Conservation (phyloP, 2,797 vertebrate species). For the Chelon auratus region DNA sequence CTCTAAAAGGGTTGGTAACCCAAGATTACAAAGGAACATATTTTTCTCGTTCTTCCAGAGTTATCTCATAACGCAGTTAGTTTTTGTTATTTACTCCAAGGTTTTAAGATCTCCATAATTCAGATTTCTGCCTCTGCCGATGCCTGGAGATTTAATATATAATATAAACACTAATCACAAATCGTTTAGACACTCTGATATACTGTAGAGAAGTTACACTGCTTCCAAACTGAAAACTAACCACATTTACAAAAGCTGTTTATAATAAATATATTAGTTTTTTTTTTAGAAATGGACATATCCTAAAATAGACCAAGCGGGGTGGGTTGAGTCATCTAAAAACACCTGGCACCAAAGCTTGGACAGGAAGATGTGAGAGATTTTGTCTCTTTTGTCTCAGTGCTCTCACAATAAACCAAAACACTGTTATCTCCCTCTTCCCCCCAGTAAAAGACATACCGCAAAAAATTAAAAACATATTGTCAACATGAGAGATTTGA, state of each 20-base stretch:
- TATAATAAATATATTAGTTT: too few relatives aligned
- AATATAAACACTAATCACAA: background rate
- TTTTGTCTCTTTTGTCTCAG: background rate
- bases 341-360: background rate
- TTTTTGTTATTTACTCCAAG: background rate
- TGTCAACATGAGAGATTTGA: background rate
- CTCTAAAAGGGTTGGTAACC: conserved; percentile 9
- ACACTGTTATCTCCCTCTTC: background rate
- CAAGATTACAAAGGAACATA: conserved; percentile 10
- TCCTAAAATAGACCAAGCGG: background rate
- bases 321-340: background rate
- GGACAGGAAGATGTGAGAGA: background rate
- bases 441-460: background rate
- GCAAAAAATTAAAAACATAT: background rate
- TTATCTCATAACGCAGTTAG: conserved; percentile 1
- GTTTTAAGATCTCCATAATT: background rate
- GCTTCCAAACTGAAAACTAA: background rate
- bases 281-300: background rate
- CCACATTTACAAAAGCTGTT: too few relatives aligned
- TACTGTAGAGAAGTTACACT: background rate
- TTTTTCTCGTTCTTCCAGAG: background rate
- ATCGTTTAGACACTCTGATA: background rate
- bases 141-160: background rate
- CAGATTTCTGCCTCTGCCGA: background rate
- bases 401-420: background rate